Base-by-base conservation (phyloP, 2,113 vertebrate species). In the Choloepus hoffmanni region DNA sequence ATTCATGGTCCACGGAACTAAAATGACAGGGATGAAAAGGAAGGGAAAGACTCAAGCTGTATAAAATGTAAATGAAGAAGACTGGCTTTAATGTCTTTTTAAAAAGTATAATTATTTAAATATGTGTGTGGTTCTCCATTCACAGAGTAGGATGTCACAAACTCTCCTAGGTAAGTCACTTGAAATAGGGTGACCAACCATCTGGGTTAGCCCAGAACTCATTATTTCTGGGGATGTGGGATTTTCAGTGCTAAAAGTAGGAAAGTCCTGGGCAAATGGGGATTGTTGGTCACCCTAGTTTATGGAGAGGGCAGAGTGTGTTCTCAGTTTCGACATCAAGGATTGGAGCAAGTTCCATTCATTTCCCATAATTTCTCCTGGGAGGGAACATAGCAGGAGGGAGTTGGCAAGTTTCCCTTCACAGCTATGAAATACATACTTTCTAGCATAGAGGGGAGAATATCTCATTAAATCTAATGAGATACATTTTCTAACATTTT, bases 41-140 rank as follows among this genome's bases (percentile, higher is more conserved):
- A 67, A 68, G 21, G 1, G 16, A n/a, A 84, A 58, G 36, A 45
- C 1, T 4, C 16, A 73, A n/a, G 67, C 24, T 77, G 62, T 85
- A 63, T 60, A 48, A 53, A 72, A 74, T n/a, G 62, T 53, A 72
- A 89, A 93, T 36, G 43, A 95, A 85, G 90, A 77, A 33, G n/a
- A 55, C 55, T 28, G 88, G 53, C 19, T 58, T 74, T 13, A 65
- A 79, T 13, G 16, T 30, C n/a, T 83, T 91, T 81, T 21, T 0
- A 8, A 76, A 45, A 28, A 62, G 4, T 19, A 0, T 6, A 68
- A 73, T 13, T 58, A 72, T 40, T 36, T 58, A 74, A 30, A 2
- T 26, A 23, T 40, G 40, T 73, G 8, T 62, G 36, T 30, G 33
- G 36, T 24, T 68, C 28, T 89, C 63, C 40, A 91, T 26, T 65